Base-by-base conservation (phyloP, 2,113 vertebrate species). In the Tragelaphus strepsiceros region DNA sequence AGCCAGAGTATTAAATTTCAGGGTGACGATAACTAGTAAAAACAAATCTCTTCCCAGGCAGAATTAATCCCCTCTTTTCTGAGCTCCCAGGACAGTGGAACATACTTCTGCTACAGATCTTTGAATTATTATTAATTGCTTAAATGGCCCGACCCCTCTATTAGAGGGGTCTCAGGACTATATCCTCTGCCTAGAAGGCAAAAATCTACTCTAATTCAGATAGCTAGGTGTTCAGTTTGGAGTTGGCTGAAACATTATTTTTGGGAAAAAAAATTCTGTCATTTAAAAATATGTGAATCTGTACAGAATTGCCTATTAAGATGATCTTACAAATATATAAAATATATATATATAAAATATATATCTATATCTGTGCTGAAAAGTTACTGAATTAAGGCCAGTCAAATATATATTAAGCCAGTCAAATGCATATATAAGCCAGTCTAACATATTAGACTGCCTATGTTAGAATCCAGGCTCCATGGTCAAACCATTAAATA, bases 91-190 rank as follows among this genome's bases (percentile, higher is more conserved):
- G 61, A 56, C 94, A 96, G 90, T 30, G 51, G 39, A 59, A 88
- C 64, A 95, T 88, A 74, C 49, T 96, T 82, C 90, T 89, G 78
- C 82, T 93, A 22, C 46, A 83, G 64, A 91, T 96, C n/a, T 96
- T 78, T 77, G 89, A 88, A 93, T 96, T 96, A 88, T 89, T 78
- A 85, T 90, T 93, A 97, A 97, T 96, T 88, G 46, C 95, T 94
- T 93, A 94, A 96, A 93, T 96, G 58, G 24, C 77, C 92, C 86
- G 67, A 87, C 53, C 77, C 83, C 59, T 88, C 78, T 84, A 54
- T 67, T 91, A 93, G 22, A 62, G 61, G 28, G 61, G 2, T 30
- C 61, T 30, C 28, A 62, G 28, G 61, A 91, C 61, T 96, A 17
- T 15, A 85, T 15, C 81, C 59, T 89, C 12, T 74, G 30, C 49